Percentiles rank a stretch among this genome's conserved stretches.
phyloP scores from a whole-genome alignment of 1,140 invertebrate species.

The Brachionus plicatilis region DNA sequence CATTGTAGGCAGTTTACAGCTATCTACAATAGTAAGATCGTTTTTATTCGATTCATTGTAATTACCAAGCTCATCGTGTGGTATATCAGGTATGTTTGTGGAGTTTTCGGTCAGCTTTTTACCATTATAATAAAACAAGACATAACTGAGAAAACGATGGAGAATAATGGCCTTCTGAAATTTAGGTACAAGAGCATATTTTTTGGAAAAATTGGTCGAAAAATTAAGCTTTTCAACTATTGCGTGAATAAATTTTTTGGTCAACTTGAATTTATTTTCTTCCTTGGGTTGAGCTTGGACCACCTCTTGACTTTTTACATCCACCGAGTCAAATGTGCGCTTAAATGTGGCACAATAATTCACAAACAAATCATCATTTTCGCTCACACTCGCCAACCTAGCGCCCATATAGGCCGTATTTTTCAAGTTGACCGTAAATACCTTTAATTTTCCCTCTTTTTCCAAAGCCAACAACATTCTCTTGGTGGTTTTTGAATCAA shows the following conservation, averaged over 20 bases:
- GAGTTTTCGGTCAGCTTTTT: not conserved
- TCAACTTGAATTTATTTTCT: conserved; percentile 1
- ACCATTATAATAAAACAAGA: conserved; percentile 19
- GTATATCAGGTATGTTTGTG: not conserved
- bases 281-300: not conserved
- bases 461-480: conserved; percentile 1
- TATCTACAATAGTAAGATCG: not conserved
- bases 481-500: conserved; percentile 31
- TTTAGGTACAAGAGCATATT: conserved; percentile 29
- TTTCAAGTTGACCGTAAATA: conserved; percentile 22
- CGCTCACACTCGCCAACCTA: not conserved
- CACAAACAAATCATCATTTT: not conserved
- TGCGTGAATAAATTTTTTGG: conserved; percentile 8
- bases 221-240: not conserved
- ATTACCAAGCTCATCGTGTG: not conserved
- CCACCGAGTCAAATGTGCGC: conserved; percentile 12
- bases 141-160: conserved; percentile 1
- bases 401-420: conserved; percentile 9
- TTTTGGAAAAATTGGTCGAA: not conserved
- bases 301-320: not conserved
- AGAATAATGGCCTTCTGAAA: conserved; percentile 39
- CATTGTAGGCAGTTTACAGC: not conserved
- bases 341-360: conserved; percentile 25
- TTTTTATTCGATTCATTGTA: not conserved
- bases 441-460: not conserved